Base-by-base conservation (phyloP, 2,888 invertebrate genomes). In the Parnassius apollo region DNA sequence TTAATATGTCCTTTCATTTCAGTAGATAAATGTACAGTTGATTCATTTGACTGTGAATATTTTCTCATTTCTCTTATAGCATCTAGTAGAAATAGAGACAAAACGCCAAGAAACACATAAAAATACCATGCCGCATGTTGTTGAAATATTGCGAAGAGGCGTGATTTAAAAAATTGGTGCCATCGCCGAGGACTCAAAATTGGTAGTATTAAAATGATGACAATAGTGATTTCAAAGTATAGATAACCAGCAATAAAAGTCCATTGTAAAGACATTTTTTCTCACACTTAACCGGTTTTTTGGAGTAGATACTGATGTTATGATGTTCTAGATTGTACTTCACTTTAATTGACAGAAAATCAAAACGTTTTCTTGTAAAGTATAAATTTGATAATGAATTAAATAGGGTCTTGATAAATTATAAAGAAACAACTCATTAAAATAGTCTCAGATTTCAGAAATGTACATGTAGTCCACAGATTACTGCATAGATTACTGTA, bases 181-280 rank as follows among this genome's bases (percentile, higher is more conserved):
- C 97, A 97, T 90, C 94, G 93, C 70, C 92, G 90, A 2, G 96
- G 94, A 57, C 96, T 95, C 69, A 95, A 94, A 78, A 96, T 92
- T 10, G 92, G 96, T 64, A 96, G 75, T 63, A 96, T 91, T 69
- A 96, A 90, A 9, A 96, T 76, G 44, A 94, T 77, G 9, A 95
- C 93, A 42, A 95, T 71, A 10, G 83, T 93, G 62, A 96, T 93
- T 86, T 96, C 96, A 22, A 92, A 85, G 80, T 96, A 96, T 44
- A 96, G 90, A 80, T 95, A 95, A 48, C 93, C 93, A 65, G 96
- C 96, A 59, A 96, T 94, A 60, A 96, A 88, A 12, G 95, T 95
- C 96, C 96, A 96, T 80, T 96, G 96, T 65, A 96, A 89, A 82
- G 95, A 95, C 96, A 96, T 96, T 64, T 72, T 92, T 22, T 42